Percentiles rank a stretch among this genome's conserved stretches.
These are phyloP conservation scores for Leucania comma DNA, from an alignment of 2,888 invertebrate genomes.

Conservation along the genomic window DNA sequence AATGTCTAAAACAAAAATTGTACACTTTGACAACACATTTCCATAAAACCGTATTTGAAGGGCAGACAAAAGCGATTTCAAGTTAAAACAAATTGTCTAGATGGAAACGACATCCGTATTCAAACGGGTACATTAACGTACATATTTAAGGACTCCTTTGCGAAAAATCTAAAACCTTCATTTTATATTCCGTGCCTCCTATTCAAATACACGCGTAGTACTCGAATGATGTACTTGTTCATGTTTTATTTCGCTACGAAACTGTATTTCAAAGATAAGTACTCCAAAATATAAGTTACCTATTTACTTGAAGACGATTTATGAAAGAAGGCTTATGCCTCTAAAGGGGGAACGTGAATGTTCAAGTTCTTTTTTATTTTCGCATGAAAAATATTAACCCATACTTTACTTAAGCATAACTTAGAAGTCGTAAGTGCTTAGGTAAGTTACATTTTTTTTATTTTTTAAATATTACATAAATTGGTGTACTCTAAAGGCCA, in stretches of 20 bases:
- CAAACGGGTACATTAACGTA: constrained; percentile 52
- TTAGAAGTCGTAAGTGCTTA: background rate
- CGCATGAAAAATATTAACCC: background rate
- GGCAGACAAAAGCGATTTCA: constrained; percentile 37
- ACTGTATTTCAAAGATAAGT: constrained; percentile 41
- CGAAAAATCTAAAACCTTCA: constrained; percentile 54
- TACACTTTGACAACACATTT: constrained; percentile 32
- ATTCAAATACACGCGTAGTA: constrained; percentile 51
- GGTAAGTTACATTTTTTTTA: no score
- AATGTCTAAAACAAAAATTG: constrained; percentile 10
- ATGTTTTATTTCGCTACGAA: constrained; percentile 50
- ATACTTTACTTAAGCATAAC: background rate
- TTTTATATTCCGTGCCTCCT: constrained; percentile 53
- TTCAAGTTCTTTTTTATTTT: background rate
- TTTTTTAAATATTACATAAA: no score
- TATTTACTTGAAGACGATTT: constrained; percentile 25
- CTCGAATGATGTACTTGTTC: constrained; percentile 28
- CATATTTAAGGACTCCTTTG: constrained; percentile 60
- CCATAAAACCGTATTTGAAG: constrained; percentile 44
- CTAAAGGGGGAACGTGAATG: background rate
- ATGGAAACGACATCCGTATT: constrained; percentile 47
- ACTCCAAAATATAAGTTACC: constrained; percentile 30
- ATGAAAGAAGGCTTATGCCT: constrained; percentile 17
- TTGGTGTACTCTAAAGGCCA: no score
- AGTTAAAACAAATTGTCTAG: constrained; percentile 55